phyloP scores from a whole-genome alignment of 2,888 invertebrate species.

The Lasioglossum marginatum region DNA sequence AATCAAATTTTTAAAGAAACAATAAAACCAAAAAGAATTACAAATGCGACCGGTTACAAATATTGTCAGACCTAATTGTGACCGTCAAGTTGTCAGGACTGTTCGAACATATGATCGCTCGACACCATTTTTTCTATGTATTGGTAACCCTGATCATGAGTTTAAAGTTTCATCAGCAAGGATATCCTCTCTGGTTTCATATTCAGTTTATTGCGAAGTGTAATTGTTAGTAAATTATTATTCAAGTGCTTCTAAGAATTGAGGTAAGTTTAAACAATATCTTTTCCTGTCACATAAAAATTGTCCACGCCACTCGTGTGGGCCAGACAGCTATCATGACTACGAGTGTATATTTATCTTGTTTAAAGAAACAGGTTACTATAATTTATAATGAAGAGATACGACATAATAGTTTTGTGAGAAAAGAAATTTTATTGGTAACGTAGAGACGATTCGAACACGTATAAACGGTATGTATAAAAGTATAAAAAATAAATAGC shows the following conservation, averaged over 20 bases:
- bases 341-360: neutral
- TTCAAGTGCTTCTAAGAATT: neutral
- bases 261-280: neutral
- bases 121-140: neutral
- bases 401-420: slow-evolving; percentile 5
- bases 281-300: too few relatives aligned
- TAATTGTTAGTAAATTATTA: neutral
- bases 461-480: slow-evolving; percentile 76
- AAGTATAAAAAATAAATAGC: slow-evolving; percentile 82
- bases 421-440: slow-evolving; percentile 77
- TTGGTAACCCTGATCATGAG: slow-evolving; percentile 26
- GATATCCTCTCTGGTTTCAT: neutral
- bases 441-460: slow-evolving; percentile 64
- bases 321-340: neutral
- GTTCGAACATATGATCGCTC: neutral
- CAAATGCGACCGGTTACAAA: neutral
- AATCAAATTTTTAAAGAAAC: slow-evolving; percentile 34
- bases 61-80: slow-evolving; percentile 29
- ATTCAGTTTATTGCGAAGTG: neutral
- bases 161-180: neutral
- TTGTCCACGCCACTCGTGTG: too few relatives aligned
- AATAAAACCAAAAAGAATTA: slow-evolving; percentile 14
- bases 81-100: slow-evolving; percentile 25
- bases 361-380: neutral
- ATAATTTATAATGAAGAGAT: neutral